phyloP scores from a whole-genome alignment of 2,113 vertebrate species.

The Dolichotis patagonum region DNA sequence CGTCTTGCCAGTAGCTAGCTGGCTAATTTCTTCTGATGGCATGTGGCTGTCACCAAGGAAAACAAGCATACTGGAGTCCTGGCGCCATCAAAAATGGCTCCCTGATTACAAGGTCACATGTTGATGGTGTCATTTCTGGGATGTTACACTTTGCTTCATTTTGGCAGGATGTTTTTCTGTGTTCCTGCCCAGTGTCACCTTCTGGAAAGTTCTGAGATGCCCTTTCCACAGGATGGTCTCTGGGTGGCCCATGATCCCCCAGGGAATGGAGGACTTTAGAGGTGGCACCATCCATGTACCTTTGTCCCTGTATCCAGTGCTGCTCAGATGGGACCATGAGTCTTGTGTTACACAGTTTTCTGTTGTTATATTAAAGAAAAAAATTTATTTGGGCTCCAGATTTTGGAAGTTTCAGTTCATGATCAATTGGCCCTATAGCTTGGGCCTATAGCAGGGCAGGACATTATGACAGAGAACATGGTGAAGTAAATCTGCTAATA shows the following conservation, averaged over 20 bases:
- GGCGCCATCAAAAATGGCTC: not conserved
- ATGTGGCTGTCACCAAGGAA: constrained; percentile 24
- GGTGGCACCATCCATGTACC: not conserved
- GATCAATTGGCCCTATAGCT: not conserved
- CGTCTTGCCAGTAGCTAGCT: not conserved
- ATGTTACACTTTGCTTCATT: not conserved
- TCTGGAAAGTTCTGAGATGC: not conserved
- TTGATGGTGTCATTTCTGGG: constrained; percentile 4
- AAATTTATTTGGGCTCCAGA: not conserved
- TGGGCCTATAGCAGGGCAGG: not conserved
- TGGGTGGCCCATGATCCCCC: not conserved
- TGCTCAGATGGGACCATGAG: not conserved
- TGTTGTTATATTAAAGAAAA: not conserved
- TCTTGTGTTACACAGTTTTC: not conserved
- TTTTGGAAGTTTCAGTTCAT: not conserved
- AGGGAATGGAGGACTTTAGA: not conserved
- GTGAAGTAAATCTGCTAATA: not conserved
- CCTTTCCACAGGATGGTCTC: not conserved
- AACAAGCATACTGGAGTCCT: not conserved
- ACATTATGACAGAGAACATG: too few relatives aligned
- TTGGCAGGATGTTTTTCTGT: not conserved
- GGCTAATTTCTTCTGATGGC: not conserved
- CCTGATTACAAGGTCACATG: not conserved
- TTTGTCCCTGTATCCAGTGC: rapidly evolving
- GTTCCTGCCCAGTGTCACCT: not conserved